Conservation (phyloP, 2,797 vertebrate species). For the Capromys pilorides region DNA sequence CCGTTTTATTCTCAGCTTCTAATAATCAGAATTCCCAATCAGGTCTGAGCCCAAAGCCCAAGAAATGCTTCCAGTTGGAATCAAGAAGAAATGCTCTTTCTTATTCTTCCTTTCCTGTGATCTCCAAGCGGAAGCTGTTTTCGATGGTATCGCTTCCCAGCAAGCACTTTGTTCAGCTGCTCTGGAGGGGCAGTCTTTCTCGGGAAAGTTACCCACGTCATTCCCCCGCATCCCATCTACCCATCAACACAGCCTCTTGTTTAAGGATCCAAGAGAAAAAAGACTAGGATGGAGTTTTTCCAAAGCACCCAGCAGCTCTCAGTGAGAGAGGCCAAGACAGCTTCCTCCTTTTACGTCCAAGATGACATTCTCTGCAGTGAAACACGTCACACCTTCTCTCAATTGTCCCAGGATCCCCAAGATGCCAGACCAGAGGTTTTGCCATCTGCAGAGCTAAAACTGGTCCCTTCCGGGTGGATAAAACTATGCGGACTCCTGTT, state of each 20-base stretch:
- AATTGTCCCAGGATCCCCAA: background rate
- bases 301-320: background rate
- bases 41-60: background rate
- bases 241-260: background rate
- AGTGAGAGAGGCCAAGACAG: background rate
- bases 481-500: conserved; percentile 14
- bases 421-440: conserved; percentile 4
- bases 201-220: background rate
- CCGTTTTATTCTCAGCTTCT: background rate
- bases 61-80: background rate
- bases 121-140: background rate
- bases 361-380: conserved; percentile 1
- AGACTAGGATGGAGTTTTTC: conserved; percentile 17
- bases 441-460: conserved; percentile 26
- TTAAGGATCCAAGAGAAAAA: background rate
- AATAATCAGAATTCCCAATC: background rate
- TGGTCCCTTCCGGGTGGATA: background rate
- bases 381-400: background rate
- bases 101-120: background rate
- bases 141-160: background rate
- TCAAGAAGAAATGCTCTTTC: background rate
- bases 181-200: background rate
- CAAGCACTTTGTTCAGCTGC: background rate
- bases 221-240: background rate
- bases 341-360: conserved; percentile 41